Conservation (phyloP, 2,797 vertebrate genomes). For the Streptopelia turtur region DNA sequence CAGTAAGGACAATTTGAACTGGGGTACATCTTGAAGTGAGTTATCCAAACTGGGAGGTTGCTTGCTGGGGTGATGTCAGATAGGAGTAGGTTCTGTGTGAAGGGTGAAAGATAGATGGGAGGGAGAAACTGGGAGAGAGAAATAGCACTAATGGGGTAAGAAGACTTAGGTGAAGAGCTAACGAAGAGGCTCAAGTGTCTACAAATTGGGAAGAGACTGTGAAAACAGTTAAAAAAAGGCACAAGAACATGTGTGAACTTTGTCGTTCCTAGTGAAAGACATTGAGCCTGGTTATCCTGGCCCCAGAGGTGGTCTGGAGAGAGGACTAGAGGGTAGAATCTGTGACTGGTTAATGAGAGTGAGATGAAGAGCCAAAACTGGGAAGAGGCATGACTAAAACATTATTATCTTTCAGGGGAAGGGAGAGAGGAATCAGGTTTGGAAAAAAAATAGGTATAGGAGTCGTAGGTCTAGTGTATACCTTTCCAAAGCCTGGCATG, state of each 20-base stretch:
- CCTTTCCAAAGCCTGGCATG: background rate
- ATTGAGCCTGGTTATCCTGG: background rate
- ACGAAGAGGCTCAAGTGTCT: background rate
- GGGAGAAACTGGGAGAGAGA: background rate
- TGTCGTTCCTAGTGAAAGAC: background rate
- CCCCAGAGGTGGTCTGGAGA: background rate
- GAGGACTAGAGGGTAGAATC: background rate
- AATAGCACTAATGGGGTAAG: background rate
- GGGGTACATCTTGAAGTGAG: background rate
- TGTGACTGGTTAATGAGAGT: background rate
- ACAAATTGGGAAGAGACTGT: background rate
- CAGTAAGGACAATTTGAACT: background rate
- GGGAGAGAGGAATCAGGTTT: background rate
- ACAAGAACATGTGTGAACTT: background rate
- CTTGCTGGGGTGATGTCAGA: background rate
- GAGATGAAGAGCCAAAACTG: background rate
- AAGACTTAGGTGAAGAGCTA: background rate
- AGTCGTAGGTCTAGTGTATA: background rate
- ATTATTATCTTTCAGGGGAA: background rate
- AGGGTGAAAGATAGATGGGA: background rate
- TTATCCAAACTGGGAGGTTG: no score
- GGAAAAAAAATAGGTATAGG: background rate
- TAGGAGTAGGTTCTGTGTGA: background rate
- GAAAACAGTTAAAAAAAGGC: background rate
- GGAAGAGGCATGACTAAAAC: background rate